Evolutionary conservation across 2,888 invertebrate genomes (phyloP).

Genomic region (Melieria picta): DNA sequence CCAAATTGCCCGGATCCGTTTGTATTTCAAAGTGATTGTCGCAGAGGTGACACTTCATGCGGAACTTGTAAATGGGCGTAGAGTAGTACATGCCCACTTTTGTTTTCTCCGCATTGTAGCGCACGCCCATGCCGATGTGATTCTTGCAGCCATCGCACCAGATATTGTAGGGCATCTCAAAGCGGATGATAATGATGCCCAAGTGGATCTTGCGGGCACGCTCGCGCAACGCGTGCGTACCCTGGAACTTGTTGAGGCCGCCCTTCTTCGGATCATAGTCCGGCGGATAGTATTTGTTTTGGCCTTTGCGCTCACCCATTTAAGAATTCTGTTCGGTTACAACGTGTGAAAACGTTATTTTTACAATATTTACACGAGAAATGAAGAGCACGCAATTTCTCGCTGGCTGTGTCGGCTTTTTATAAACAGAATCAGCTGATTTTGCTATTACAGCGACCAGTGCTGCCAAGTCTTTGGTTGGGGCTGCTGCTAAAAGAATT

Average conservation of each 20-base stretch:
- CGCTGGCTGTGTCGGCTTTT: too few species aligned
- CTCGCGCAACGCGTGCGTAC: conserved; percentile 95
- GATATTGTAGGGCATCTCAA: conserved; percentile 99
- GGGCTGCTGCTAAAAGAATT: too few species aligned
- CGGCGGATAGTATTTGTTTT: conserved; percentile 98
- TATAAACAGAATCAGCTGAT: too few species aligned
- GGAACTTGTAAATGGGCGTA: conserved; percentile 96
- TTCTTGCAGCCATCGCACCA: conserved; percentile 99
- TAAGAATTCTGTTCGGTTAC: not conserved
- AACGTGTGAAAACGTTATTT: not conserved
- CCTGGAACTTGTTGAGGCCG: conserved; percentile 92
- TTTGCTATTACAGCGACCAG: too few species aligned
- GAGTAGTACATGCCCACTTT: conserved; percentile 98
- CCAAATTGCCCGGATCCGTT: conserved; percentile 97
- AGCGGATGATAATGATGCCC: conserved; percentile 84
- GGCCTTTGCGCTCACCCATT: conserved; percentile 98
- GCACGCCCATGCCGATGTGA: conserved; percentile 99
- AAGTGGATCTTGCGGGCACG: conserved; percentile 93
- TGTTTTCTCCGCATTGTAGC: conserved; percentile 94
- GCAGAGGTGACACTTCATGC: conserved; percentile 98
- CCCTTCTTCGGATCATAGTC: conserved; percentile 97
- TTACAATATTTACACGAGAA: not conserved
- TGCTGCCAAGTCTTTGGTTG: too few species aligned
- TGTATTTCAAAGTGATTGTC: conserved; percentile 98
- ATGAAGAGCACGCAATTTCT: too few species aligned